Evolutionary conservation across 2,888 invertebrate genomes (phyloP).

Genomic region (Caenorhabditis sp.): DNA sequence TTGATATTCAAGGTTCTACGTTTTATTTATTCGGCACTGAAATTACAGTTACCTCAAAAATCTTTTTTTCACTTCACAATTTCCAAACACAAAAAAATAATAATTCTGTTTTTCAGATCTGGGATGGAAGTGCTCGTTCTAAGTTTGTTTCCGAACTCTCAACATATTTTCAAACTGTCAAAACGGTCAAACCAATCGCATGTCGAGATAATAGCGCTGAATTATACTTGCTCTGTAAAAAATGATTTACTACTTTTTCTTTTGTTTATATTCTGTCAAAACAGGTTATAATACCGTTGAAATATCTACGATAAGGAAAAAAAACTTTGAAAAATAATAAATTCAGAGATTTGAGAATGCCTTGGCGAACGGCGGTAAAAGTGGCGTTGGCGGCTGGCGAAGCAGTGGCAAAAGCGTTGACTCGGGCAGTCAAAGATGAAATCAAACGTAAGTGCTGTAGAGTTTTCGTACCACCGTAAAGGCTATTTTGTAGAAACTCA

Average conservation of each 20-base stretch:
- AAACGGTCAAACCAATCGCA: constrained; percentile 67
- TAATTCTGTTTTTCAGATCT: constrained; percentile 55
- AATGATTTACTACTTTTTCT: constrained; percentile 8
- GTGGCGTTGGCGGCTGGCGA: constrained; percentile 65
- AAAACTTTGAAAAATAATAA: no score
- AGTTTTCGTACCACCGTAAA: neutral
- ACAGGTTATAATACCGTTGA: neutral
- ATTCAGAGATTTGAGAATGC: constrained; percentile 27
- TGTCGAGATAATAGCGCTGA: constrained; percentile 70
- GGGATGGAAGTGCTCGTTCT: constrained; percentile 62
- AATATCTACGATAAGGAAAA: no score
- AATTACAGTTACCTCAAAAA: neutral
- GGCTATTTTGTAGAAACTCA: constrained; percentile 56
- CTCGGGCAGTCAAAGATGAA: constrained; percentile 64
- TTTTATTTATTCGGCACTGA: no score
- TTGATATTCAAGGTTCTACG: no score
- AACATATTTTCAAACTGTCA: constrained; percentile 52
- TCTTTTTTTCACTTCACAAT: neutral
- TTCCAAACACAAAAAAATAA: neutral
- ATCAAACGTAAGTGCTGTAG: constrained; percentile 53
- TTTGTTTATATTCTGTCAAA: neutral
- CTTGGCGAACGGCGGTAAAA: constrained; percentile 49
- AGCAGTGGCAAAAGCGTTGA: constrained; percentile 67
- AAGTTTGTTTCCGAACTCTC: constrained; percentile 57
- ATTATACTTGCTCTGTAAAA: constrained; percentile 59